Evolutionary conservation across 2,797 vertebrate genomes (phyloP).

Genomic region (Pseudopleuronectes americanus): DNA sequence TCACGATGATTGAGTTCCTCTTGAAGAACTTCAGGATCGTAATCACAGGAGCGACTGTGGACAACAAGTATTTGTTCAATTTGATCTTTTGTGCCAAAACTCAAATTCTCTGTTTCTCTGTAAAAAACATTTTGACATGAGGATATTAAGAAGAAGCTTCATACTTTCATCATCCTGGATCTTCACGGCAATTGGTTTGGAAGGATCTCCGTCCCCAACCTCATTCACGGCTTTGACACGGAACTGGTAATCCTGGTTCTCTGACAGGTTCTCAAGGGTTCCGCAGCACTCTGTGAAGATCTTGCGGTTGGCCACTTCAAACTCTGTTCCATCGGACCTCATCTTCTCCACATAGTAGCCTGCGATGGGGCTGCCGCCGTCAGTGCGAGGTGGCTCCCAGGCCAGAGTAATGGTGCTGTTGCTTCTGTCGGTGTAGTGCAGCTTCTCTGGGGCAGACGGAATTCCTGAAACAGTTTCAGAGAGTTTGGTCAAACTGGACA

Average conservation of each 20-base stretch:
- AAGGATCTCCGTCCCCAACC: constrained; percentile 92
- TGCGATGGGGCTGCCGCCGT: constrained; percentile 91
- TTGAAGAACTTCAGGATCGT: constrained; percentile 90
- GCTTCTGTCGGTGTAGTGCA: constrained; percentile 91
- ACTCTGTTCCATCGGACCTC: constrained; percentile 91
- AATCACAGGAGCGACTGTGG: constrained; percentile 89
- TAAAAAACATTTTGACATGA: neutral
- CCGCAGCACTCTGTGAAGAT: constrained; percentile 86
- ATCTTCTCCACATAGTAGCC: constrained; percentile 97
- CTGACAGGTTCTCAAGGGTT: constrained; percentile 91
- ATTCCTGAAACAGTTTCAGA: constrained; percentile 81
- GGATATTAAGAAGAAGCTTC: neutral
- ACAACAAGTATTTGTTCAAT: constrained; percentile 4
- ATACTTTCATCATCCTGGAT: constrained; percentile 96
- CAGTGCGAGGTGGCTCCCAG: constrained; percentile 91
- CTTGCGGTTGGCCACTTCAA: constrained; percentile 90
- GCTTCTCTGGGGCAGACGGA: constrained; percentile 93
- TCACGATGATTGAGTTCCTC: constrained; percentile 90
- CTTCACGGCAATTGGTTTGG: constrained; percentile 87
- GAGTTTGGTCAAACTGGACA: neutral
- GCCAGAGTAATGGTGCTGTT: constrained; percentile 89
- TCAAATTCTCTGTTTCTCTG: neutral
- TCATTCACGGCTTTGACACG: constrained; percentile 94
- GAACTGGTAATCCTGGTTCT: constrained; percentile 94
- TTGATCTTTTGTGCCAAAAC: neutral